Evolutionary conservation across 2,888 invertebrate genomes (phyloP), one percentile per base, ranked within the genome.

Genomic region (Nematopogon swammerdamellus): DNA sequence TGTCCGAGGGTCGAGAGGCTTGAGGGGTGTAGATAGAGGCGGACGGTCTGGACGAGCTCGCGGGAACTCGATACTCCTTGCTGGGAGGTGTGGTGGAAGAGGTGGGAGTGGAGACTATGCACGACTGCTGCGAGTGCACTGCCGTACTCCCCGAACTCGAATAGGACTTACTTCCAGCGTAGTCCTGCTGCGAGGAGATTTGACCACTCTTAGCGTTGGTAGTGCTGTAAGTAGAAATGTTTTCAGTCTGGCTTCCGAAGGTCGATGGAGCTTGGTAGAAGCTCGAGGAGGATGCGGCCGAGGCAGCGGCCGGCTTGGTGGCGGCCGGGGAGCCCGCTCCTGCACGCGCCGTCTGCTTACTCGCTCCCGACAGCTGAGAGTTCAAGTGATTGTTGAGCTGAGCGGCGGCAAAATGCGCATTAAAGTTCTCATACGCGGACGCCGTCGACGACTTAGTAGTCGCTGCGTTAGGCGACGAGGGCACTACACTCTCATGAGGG

Each of bases 401-500:
- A 53, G 85, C 84, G 52, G 85, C 83, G 54, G 84, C 81, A 71
- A 87, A 88, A 64, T 87, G 87, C 53, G 86, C 82, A 68, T 86
- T 87, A 67, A 88, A 88, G 60, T 84, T 86, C 62, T 88, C 87
- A 65, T 87, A 88, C 46, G 81, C 70, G 6, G 69, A 59, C 46
- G 63, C 55, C 54, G 75, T 67, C 46, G 79, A 76, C 54, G 82
- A 68, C 63, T 85, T 85, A 25, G 86, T 83, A 20, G 85, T 80
- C 43, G 84, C 80, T 53, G 81, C 80, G 58, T 83, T 84, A 49
- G 85, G 83, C 47, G 85, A 83, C 45, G 83, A 82, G 17, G 86
- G 82, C 55, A 87, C 87, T 56, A 88, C 86, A 75, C 86, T 88
- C 70, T 90, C 89, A 66, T 90, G 89, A 17, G 89, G 89, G 61